A percentile compares a stretch with the other conserved stretches of the same genome.
Conservation (phyloP, 2,888 invertebrate species). For the Baronia brevicornis region DNA sequence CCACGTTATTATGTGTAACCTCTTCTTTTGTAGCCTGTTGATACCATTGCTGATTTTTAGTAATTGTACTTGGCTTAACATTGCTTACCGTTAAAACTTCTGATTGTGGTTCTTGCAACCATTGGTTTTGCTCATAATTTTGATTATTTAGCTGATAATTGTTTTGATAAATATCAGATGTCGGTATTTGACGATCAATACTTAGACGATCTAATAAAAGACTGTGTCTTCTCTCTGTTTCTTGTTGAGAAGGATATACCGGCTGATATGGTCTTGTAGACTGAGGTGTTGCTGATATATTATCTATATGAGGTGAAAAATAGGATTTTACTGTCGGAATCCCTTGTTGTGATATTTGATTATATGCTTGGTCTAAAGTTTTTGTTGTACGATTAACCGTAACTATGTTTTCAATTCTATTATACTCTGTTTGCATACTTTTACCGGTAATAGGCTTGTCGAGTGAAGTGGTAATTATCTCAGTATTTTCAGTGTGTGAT, state of each 20-base stretch:
- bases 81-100: constrained; percentile 62
- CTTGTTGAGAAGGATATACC: constrained; percentile 41
- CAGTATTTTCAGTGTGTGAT: constrained; percentile 53
- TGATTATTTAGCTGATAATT: constrained; percentile 42
- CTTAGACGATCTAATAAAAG: constrained; percentile 60
- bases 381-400: constrained; percentile 64
- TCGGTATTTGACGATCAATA: constrained; percentile 56
- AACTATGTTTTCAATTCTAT: constrained; percentile 61
- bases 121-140: constrained; percentile 44
- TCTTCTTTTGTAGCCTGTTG: constrained; percentile 52
- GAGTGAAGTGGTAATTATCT: constrained; percentile 50
- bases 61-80: constrained; percentile 62
- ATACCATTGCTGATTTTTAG: constrained; percentile 62
- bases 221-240: constrained; percentile 60
- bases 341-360: constrained; percentile 46
- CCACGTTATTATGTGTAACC: constrained; percentile 40
- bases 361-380: constrained; percentile 55
- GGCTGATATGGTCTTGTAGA: constrained; percentile 50
- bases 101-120: constrained; percentile 56
- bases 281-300: constrained; percentile 44
- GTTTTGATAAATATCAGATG: constrained; percentile 51
- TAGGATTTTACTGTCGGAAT: constrained; percentile 56
- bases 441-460: constrained; percentile 43
- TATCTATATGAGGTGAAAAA: constrained; percentile 51
- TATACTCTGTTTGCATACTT: constrained; percentile 59